phyloP scores from a whole-genome alignment of 1,140 invertebrate genomes.

The Drosophila littoralis region DNA sequence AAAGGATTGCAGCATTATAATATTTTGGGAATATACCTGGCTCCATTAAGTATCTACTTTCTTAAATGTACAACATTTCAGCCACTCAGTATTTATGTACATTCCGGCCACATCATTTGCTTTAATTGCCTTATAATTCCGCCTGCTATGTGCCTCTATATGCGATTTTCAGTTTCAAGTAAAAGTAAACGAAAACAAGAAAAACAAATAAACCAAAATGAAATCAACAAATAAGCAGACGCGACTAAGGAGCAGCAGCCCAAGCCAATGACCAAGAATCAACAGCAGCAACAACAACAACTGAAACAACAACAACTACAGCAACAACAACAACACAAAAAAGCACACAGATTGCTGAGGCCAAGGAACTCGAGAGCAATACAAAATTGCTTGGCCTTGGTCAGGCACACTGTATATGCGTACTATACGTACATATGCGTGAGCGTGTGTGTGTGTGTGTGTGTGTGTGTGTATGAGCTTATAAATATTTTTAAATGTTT shows the following conservation, averaged over 20 bases:
- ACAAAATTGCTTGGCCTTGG: conserved; percentile 80
- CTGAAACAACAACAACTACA: conserved; percentile 36
- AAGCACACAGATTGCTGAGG: conserved; percentile 58
- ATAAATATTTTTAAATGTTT: conserved; percentile 78
- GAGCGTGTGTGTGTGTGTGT: background rate
- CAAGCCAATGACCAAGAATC: conserved; percentile 80
- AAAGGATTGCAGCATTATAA: no score
- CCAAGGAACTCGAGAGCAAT: conserved; percentile 78
- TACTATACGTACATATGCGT: conserved; percentile 12
- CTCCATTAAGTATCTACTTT: background rate
- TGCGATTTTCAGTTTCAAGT: conserved; percentile 57
- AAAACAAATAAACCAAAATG: conserved; percentile 76
- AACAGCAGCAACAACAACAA: conserved; percentile 49
- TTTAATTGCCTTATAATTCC: conserved; percentile 30
- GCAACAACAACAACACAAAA: conserved; percentile 13
- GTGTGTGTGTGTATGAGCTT: conserved; percentile 1
- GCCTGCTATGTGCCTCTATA: conserved; percentile 14
- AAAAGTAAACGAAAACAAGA: conserved; percentile 68
- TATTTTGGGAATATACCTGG: background rate
- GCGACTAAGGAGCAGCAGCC: conserved; percentile 48
- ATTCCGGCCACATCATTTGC: conserved; percentile 25
- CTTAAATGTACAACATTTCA: conserved; percentile 1
- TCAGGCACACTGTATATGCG: conserved; percentile 67
- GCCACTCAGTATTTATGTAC: conserved; percentile 27
- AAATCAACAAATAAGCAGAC: conserved; percentile 77